These are phyloP conservation scores for Diaphora mendica DNA, from an alignment of 2,888 invertebrate genomes.

Conservation along the genomic window DNA sequence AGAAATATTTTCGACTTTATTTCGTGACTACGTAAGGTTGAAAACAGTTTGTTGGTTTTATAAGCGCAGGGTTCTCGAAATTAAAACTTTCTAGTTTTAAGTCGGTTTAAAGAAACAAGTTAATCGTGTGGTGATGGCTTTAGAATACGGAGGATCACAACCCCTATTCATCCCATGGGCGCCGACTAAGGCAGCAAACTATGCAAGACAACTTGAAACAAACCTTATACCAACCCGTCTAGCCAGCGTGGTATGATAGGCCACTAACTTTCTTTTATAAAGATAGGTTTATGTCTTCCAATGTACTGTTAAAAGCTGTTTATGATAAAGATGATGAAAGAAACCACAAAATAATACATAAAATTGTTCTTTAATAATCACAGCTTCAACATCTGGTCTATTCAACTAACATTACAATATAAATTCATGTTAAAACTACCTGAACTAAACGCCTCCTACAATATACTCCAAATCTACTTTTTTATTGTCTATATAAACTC, in stretches of 20 bases:
- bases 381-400: slow-evolving; percentile 62
- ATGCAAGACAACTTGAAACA: too few relatives aligned
- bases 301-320: too few relatives aligned
- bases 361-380: slow-evolving; percentile 68
- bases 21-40: background rate
- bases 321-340: too few relatives aligned
- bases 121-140: background rate
- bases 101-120: slow-evolving; percentile 32
- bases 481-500: slow-evolving; percentile 9
- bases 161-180: too few relatives aligned
- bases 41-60: background rate
- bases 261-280: too few relatives aligned
- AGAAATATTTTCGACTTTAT: too few relatives aligned
- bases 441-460: slow-evolving; percentile 32
- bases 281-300: too few relatives aligned
- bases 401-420: slow-evolving; percentile 37
- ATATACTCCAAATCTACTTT: background rate
- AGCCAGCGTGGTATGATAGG: too few relatives aligned
- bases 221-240: too few relatives aligned
- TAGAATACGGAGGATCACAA: too few relatives aligned
- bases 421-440: slow-evolving; percentile 26
- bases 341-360: slow-evolving; percentile 33
- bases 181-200: too few relatives aligned
- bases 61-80: background rate
- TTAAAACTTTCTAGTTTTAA: background rate